phyloP scores from a whole-genome alignment of 2,797 vertebrate genomes.

The Phrynocephalus forsythii region DNA sequence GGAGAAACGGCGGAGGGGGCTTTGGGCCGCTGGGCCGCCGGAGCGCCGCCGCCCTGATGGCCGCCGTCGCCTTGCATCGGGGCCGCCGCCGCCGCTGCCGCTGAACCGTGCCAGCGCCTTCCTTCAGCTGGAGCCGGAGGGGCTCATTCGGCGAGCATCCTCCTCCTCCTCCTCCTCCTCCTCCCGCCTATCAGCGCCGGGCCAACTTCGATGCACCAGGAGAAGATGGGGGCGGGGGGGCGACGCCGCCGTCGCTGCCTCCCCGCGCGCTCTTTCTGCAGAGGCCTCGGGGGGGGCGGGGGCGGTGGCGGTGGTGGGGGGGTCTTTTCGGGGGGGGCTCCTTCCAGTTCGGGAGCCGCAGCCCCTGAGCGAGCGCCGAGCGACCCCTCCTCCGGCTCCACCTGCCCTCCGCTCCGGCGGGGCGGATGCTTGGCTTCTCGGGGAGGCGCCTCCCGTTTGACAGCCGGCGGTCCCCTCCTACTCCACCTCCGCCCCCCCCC shows the following conservation, averaged over 20 bases:
- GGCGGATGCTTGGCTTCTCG: constrained; percentile 55
- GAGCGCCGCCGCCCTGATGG: constrained; percentile 71
- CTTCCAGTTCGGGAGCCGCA: not conserved
- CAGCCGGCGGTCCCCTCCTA: constrained; percentile 60
- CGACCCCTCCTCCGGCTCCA: constrained; percentile 71
- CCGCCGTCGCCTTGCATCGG: constrained; percentile 84
- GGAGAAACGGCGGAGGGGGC: constrained; percentile 38
- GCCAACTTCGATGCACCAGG: constrained; percentile 65
- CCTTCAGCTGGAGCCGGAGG: constrained; percentile 91
- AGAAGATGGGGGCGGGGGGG: constrained; percentile 58
- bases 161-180: constrained; percentile 71
- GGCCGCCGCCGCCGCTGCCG: constrained; percentile 67
- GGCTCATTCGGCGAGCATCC: constrained; percentile 94
- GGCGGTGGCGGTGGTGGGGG: constrained; percentile 49
- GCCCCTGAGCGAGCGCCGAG: constrained; percentile 67
- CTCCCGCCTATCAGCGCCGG: constrained; percentile 78
- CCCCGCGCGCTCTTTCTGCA: not conserved
- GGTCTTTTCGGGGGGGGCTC: no score
- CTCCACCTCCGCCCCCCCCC: constrained; percentile 65
- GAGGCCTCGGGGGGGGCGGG: not conserved
- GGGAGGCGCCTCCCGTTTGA: constrained; percentile 64
- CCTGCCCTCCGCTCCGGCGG: not conserved
- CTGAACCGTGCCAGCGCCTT: constrained; percentile 71
- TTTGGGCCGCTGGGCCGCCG: constrained; percentile 51
- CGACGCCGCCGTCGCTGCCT: constrained; percentile 5